These are phyloP conservation scores for Cryptotis parvus DNA, from an alignment of 2,113 vertebrate genomes.

Conservation along the genomic window DNA sequence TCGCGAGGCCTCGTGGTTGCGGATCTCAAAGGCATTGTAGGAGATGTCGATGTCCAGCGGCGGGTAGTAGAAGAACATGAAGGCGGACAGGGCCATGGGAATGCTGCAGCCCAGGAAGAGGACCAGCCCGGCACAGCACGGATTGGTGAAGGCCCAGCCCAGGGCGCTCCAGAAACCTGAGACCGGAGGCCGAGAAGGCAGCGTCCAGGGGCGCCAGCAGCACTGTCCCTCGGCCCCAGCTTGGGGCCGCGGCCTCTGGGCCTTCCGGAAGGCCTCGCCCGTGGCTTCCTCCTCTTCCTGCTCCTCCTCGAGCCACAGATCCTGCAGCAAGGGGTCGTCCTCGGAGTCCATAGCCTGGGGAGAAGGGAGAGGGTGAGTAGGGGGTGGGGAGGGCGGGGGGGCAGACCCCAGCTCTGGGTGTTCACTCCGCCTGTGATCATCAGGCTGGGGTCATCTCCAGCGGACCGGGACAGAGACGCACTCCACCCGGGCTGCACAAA, in stretches of 20 bases:
- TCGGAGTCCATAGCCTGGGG: conserved; percentile 92
- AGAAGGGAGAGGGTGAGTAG: conserved; percentile 63
- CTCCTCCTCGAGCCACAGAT: conserved; percentile 88
- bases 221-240: conserved; percentile 81
- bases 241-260: conserved; percentile 66
- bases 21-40: conserved; percentile 98
- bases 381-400: neutral
- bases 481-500: neutral
- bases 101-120: conserved; percentile 92
- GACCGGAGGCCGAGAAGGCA: conserved; percentile 46
- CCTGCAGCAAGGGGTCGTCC: conserved; percentile 94
- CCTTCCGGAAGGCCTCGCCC: conserved; percentile 80
- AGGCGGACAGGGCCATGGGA: conserved; percentile 90
- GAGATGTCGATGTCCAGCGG: conserved; percentile 98
- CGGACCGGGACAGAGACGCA: neutral
- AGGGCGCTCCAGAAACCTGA: conserved; percentile 91
- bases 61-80: conserved; percentile 96
- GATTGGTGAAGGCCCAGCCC: conserved; percentile 95
- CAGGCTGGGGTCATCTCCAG: neutral
- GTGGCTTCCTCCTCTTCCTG: conserved; percentile 90
- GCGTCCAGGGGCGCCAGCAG: conserved; percentile 78
- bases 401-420: no score
- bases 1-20: conserved; percentile 97
- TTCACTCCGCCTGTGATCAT: no score
- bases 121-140: conserved; percentile 91